These are phyloP conservation scores for Hydrozoanthus tunicans DNA, from an alignment of 64 coral and sea anemone species.

Conservation along the genomic window DNA sequence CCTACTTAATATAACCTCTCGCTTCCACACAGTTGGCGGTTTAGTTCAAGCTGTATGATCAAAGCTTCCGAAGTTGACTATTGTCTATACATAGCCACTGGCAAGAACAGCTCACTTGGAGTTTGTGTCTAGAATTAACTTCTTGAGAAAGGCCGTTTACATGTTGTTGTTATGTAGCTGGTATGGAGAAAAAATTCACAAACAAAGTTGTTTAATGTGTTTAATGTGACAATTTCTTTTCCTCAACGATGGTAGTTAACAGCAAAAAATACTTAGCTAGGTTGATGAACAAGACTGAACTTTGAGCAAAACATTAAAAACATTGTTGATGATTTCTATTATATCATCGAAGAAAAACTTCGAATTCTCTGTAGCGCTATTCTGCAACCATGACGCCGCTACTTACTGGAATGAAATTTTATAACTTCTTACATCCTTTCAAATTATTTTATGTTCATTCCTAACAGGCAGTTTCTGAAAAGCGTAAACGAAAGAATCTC, in stretches of 20 bases:
- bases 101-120: background rate
- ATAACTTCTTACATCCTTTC: background rate
- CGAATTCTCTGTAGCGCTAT: background rate
- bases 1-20: background rate
- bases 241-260: too few relatives aligned
- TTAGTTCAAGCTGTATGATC: slow-evolving; percentile 7
- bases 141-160: background rate
- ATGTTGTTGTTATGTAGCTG: slow-evolving; percentile 12
- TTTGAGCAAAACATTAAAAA: background rate
- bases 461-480: background rate
- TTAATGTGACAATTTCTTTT: too few relatives aligned
- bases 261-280: too few relatives aligned
- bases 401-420: background rate
- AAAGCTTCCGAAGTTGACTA: background rate
- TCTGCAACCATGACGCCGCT: background rate
- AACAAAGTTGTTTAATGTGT: background rate
- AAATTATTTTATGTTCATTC: background rate
- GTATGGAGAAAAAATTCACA: slow-evolving; percentile 13
- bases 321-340: background rate
- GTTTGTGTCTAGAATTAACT: background rate
- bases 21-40: background rate
- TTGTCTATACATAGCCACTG: slow-evolving; percentile 2
- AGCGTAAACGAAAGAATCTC: background rate
- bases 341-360: background rate
- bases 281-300: background rate